phyloP scores from a whole-genome alignment of 2,888 invertebrate genomes.

The Camponotus fellah region DNA sequence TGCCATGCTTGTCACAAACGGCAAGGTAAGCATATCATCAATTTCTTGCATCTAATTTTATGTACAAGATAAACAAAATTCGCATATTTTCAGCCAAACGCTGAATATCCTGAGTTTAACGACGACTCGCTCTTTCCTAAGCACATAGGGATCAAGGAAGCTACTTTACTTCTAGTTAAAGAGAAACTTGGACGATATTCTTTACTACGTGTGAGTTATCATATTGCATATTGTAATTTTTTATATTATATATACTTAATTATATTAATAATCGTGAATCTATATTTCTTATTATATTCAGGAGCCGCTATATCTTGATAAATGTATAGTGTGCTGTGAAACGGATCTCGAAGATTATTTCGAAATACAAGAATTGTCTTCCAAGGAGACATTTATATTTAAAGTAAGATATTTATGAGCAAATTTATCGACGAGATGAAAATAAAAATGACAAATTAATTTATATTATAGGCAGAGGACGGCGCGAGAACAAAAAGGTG shows the following conservation, averaged over 20 bases:
- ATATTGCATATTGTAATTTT: background rate
- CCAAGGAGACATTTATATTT: slow-evolving; percentile 97
- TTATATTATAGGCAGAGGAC: slow-evolving; percentile 93
- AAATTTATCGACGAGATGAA: background rate
- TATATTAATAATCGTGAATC: slow-evolving; percentile 4
- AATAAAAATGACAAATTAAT: slow-evolving; percentile 5
- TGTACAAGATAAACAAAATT: slow-evolving; percentile 6
- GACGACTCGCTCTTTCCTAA: slow-evolving; percentile 91
- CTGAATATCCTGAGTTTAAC: slow-evolving; percentile 89
- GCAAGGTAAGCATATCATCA: slow-evolving; percentile 90
- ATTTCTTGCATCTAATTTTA: background rate
- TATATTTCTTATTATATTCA: slow-evolving; percentile 74
- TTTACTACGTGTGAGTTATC: slow-evolving; percentile 89
- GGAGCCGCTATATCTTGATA: slow-evolving; percentile 96
- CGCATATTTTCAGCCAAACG: slow-evolving; percentile 88
- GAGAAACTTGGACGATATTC: slow-evolving; percentile 96
- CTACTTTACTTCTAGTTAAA: slow-evolving; percentile 94
- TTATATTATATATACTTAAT: background rate
- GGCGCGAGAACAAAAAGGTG: slow-evolving; percentile 94
- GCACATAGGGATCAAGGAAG: slow-evolving; percentile 93
- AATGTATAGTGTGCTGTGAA: slow-evolving; percentile 96
- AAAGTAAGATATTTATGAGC: slow-evolving; percentile 89
- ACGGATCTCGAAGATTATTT: slow-evolving; percentile 97
- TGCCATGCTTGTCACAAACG: slow-evolving; percentile 96
- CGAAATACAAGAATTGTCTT: slow-evolving; percentile 97